Base-by-base conservation (phyloP, 2,888 invertebrate species). In the Phortica magna region DNA sequence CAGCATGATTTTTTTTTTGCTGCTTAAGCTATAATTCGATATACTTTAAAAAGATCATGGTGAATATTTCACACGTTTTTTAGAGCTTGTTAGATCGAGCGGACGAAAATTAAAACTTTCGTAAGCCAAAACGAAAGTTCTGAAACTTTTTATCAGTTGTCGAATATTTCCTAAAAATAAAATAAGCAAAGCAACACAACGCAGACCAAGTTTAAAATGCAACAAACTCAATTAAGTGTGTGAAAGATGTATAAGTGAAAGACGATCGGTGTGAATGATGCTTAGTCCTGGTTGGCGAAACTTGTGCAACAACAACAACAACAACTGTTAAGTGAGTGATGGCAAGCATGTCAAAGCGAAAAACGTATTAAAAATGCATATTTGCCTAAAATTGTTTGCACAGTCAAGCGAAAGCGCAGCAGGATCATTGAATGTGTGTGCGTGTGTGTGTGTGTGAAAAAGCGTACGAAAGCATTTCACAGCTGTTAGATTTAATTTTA, bases 401-500 rank as follows among this genome's bases (percentile, higher is more conserved):
- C 76, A 82, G 77, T 76, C 73, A 64, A 73, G 53, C 12, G 57
- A 48, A 7, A 61, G 22, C 7, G 17, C 19, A 19, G 70, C 61
- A 53, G 48, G 14, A 19, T 7, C 17, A 22, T 19, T 10, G 42
- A 19, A 7, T 1, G 48, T n/a, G 9, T 48, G 48, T 5, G 42
- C 3, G 14, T 39, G 67, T 42, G 67, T 22, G n/a, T 41, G n/a
- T 43, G 22, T 10, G 22, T n/a, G n/a, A n/a, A n/a, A 61, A 9
- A 22, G 22, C 7, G 22, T 5, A 65, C 14, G 31, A 31, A 10
- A 43, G 22, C 48, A 48, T 81, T 79, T 80, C 82, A 79, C 88
- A 88, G 87, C 85, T 83, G 86, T 80, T 84, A 80, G 79, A 83
- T 85, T 87, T 83, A 84, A 88, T 88, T 88, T 87, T 79, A 88